Base-by-base conservation (phyloP, 2,113 vertebrate species). In the Piaya cayana region DNA sequence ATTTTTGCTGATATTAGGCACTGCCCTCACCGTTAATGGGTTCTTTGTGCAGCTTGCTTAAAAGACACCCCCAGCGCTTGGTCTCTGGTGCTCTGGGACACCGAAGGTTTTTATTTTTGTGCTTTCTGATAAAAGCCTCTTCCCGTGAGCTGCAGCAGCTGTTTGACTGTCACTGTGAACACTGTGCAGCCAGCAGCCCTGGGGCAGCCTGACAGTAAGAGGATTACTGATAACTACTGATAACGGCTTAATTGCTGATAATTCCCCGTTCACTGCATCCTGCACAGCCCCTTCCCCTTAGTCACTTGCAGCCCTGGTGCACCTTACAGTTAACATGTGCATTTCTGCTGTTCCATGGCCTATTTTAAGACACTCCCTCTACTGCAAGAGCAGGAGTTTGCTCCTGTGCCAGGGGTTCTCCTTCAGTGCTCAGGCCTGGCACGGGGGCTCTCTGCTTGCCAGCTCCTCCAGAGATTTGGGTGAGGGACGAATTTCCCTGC, bases 371-470 rank as follows among this genome's bases (percentile, higher is more conserved):
- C 8, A 17, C 9, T 7, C 36, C 36, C 43, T 52, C 39, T 25
- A 11, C 10, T 12, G 36, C 4, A 34, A 34, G 1, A 9, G 30
- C 52, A 30, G 39, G 12, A 53, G 16, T 15, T 52, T 17, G n/a
- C 14, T 65, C 37, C 43, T 1, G 1, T 12, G 32, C n/a, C 39
- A 12, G 25, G 13, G 15, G 47, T 12, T n/a, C 47, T 49, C 32
- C 2, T 20, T 4, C 21, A 4, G 32, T 9, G 67, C 42, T 16
- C 58, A 34, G 29, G 6, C 21, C 62, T 2, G 1, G 47, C 1
- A 47, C 1, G 4, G 20, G 47, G 42, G 59, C 68, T 34, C 86
- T 21, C 17, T 6, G 14, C 19, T 7, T 23, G 22, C 42, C 37
- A 11, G 60, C 30, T 47, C 11, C 23, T 27, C 29, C 15, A 5